Evolutionary conservation across 2,888 invertebrate species (phyloP), one percentile per base, ranked within the genome.

Genomic region (Timema cristinae): DNA sequence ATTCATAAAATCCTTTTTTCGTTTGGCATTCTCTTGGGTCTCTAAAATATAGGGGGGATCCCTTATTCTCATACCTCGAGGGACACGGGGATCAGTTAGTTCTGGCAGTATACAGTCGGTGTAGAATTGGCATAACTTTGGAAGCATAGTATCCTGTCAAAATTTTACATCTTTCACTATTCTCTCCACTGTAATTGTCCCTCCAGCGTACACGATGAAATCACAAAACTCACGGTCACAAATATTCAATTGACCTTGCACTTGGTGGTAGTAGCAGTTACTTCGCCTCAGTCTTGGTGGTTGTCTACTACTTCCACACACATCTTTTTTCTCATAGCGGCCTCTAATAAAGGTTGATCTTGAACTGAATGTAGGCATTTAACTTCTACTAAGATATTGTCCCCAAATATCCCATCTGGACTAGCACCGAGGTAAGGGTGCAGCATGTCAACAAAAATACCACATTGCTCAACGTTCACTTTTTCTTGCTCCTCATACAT

Each of bases 191-290:
- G 48, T 32, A 5, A 59, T 54, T 13, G 48, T 48, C 15, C 56
- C 56, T 50, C 54, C 50, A 10, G 48, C 59, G 16, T 63, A 70
- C 2, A 70, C 70, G 61, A 70, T 50, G 16, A 70, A 70, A n/a
- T 66, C 63, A 61, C 70, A 66, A n/a, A 49, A 70, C 13, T 56
- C 16, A 7, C 70, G 63, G 48, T 70, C 48, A 16, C 47, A 54
- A 70, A 70, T 63, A 50, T 56, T 56, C 48, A 66, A 68, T 56
- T 70, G 70, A 6, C 70, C 66, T 68, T 70, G 68, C 6, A 47
- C 10, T 47, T 63, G 63, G 9, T 11, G 16, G 13, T 32, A 63
- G 13, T 63, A 63, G 32, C 32, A 10, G 10, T 63, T 32, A 32
- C 16, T 63, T 32, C 47, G 5, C 13, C 63, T 10, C n/a, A 63